These are phyloP conservation scores for Triplophysa tibetana DNA, from an alignment of 2,113 vertebrate species.

Conservation along the genomic window DNA sequence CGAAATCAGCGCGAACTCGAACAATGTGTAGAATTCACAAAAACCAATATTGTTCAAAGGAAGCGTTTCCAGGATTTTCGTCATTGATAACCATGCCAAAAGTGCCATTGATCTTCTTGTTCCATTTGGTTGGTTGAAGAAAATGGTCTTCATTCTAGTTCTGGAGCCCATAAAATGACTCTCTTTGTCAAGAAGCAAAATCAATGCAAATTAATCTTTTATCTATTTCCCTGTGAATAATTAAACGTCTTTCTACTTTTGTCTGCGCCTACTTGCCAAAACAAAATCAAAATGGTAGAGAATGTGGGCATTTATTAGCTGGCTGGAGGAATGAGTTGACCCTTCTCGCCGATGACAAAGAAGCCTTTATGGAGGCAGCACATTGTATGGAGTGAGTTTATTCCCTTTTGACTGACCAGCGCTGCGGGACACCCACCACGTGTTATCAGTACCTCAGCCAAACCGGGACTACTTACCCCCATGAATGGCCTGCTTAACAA, in stretches of 20 bases:
- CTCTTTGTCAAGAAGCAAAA: conserved; percentile 71
- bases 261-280: conserved; percentile 67
- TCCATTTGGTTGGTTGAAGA: conserved; percentile 62
- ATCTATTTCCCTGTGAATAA: conserved; percentile 77
- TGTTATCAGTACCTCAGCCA: conserved; percentile 66
- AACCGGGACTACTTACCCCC: conserved; percentile 65
- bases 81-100: conserved; percentile 66
- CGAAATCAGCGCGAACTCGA: conserved; percentile 58
- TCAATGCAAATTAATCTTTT: conserved; percentile 83
- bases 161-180: conserved; percentile 67
- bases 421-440: conserved; percentile 70
- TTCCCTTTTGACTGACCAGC: conserved; percentile 77
- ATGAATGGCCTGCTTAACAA: conserved; percentile 64
- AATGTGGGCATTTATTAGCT: conserved; percentile 75
- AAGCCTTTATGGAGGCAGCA: conserved; percentile 69
- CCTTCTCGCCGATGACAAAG: conserved; percentile 74
- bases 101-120: conserved; percentile 72
- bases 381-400: conserved; percentile 69
- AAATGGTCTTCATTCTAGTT: conserved; percentile 63
- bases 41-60: conserved; percentile 67
- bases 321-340: conserved; percentile 73
- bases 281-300: conserved; percentile 76
- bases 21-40: conserved; percentile 71
- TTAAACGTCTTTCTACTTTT: conserved; percentile 73
- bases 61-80: conserved; percentile 63